Conservation (phyloP, 2,797 vertebrate genomes). For the Diplodus sargus region DNA sequence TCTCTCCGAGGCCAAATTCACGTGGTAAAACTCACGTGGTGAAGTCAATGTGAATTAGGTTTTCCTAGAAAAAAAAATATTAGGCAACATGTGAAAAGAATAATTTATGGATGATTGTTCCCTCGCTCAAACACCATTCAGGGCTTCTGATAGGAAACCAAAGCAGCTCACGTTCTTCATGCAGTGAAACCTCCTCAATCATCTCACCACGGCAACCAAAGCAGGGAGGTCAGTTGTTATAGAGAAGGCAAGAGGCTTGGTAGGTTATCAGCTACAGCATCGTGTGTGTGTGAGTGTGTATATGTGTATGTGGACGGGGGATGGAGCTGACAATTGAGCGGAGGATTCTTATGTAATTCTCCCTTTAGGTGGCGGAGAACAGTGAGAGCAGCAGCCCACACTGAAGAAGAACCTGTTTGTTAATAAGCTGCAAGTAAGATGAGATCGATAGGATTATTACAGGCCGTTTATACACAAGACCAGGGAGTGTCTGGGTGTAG, state of each 20-base stretch:
- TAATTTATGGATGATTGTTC: constrained; percentile 55
- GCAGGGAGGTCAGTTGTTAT: constrained; percentile 81
- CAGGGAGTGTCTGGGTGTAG: constrained; percentile 38
- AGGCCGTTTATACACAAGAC: constrained; percentile 54
- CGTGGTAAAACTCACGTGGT: background rate
- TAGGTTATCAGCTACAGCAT: constrained; percentile 79
- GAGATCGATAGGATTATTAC: constrained; percentile 73
- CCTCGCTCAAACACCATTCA: constrained; percentile 39
- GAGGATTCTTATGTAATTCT: constrained; percentile 89
- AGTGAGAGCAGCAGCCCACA: constrained; percentile 86
- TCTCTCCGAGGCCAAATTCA: constrained; percentile 8
- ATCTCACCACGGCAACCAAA: constrained; percentile 78
- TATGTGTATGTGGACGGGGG: constrained; percentile 78
- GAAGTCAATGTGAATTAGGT: constrained; percentile 36
- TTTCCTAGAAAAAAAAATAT: constrained; percentile 40
- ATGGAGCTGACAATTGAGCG: constrained; percentile 82
- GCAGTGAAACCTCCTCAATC: constrained; percentile 72
- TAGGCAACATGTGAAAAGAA: constrained; percentile 40
- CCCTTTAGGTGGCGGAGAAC: constrained; percentile 85
- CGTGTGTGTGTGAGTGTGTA: constrained; percentile 45
- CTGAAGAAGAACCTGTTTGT: constrained; percentile 81
- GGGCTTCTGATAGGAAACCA: constrained; percentile 55
- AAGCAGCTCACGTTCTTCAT: constrained; percentile 63
- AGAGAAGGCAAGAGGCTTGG: constrained; percentile 78
- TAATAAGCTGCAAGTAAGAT: constrained; percentile 80